Base-by-base conservation (phyloP, 2,888 invertebrate genomes). In the Trissoscelio sp. region DNA sequence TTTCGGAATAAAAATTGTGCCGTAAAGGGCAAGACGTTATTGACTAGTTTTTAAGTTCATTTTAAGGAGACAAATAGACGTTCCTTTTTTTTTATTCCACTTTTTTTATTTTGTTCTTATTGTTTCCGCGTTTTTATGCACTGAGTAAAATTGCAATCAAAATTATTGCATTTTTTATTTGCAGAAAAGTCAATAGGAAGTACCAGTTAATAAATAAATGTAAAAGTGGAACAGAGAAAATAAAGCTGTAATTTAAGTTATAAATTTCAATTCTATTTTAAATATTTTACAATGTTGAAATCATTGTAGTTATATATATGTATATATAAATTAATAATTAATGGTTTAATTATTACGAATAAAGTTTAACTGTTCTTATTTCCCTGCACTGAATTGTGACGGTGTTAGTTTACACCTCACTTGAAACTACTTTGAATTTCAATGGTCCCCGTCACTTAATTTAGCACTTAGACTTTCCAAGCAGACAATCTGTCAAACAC, bases 381-480 rank as follows among this genome's bases (percentile, higher is more conserved):
- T 66, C 37, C 1, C n/a, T 5, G 37, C 7, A n/a, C 2, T 22
- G 4, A 51, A 37, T 20, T 64, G 46, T 12, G 44, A 44, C n/a
- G 20, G 44, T 9, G 34, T 39, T 16, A 39, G 66, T 51, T 22
- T 24, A 24, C 39, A 39, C 39, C 42, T 67, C 42, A 53, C 53
- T 67, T 28, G 22, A 3, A 28, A 55, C 67, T 42, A 67, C 67
- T 67, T 67, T 55, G 67, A 67, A 67, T 67, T 67, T 67, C 55
- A 67, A 67, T 67, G n/a, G 55, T 16, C 24, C 39, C 42, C 28
- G 67, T 67, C 55, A 67, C 42, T 67, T 53, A 24, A 67, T 67
- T 67, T 67, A 67, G 42, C 53, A 67, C 67, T 67, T 55, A 67
- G 66, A 55, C 69, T 69, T 69, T 57, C 46, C 57, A 58, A 70